phyloP scores from a whole-genome alignment of 2,797 vertebrate genomes.

The Oryzias sinensis region DNA sequence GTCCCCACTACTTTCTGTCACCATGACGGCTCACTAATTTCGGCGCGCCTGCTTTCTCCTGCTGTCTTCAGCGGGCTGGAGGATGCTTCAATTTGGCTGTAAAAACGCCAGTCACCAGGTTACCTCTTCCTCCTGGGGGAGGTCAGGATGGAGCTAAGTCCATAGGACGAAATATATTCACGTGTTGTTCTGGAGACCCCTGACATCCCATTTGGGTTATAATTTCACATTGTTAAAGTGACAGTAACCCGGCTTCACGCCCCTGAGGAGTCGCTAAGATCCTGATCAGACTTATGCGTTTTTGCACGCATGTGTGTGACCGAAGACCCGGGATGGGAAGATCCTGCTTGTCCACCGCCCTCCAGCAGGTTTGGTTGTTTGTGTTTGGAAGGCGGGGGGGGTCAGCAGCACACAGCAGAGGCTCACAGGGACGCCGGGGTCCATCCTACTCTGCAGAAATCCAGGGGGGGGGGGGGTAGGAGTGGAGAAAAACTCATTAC shows the following conservation, averaged over 20 bases:
- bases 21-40: slow-evolving; percentile 95
- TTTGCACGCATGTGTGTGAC: slow-evolving; percentile 2
- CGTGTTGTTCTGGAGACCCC: slow-evolving; percentile 81
- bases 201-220: slow-evolving; percentile 88
- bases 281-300: slow-evolving; percentile 35
- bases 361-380: slow-evolving; percentile 45
- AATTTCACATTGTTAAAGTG: slow-evolving; percentile 90
- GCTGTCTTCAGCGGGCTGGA: slow-evolving; percentile 57
- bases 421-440: slow-evolving; percentile 21
- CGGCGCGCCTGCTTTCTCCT: slow-evolving; percentile 86
- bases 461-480: slow-evolving; percentile 10
- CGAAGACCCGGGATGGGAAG: background rate
- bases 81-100: slow-evolving; percentile 88
- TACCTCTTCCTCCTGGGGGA: slow-evolving; percentile 82
- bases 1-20: slow-evolving; percentile 92
- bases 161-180: slow-evolving; percentile 88
- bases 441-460: slow-evolving; percentile 38
- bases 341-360: background rate
- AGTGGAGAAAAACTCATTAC: slow-evolving; percentile 53
- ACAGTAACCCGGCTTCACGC: slow-evolving; percentile 81
- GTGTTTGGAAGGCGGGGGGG: slow-evolving; percentile 35
- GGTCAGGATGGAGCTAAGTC: slow-evolving; percentile 85
- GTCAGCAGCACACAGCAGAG: slow-evolving; percentile 53
- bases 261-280: slow-evolving; percentile 48
- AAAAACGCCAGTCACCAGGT: slow-evolving; percentile 88